These are phyloP conservation scores for Nephrotoma guestfalica DNA, from an alignment of 2,888 invertebrate species.

Conservation along the genomic window DNA sequence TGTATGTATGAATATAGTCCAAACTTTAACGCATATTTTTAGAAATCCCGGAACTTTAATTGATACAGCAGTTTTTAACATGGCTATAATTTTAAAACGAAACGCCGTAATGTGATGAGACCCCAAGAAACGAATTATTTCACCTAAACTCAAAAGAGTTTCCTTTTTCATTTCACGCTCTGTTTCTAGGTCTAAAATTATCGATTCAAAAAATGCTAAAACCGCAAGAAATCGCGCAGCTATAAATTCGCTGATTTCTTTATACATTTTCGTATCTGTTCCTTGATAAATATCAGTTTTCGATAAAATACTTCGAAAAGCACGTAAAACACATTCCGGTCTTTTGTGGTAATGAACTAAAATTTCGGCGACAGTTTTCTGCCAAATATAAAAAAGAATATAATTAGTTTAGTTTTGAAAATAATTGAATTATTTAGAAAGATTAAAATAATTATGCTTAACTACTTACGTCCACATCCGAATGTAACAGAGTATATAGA, in stretches of 20 bases:
- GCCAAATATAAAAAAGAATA: neutral
- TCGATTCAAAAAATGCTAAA: conserved; percentile 60
- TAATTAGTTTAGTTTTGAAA: neutral
- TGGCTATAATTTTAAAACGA: conserved; percentile 73
- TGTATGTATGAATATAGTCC: conserved; percentile 70
- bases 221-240: conserved; percentile 61
- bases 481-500: conserved; percentile 43
- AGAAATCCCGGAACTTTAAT: conserved; percentile 52
- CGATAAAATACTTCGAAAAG: conserved; percentile 23
- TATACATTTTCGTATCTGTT: conserved; percentile 15
- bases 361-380: conserved; percentile 30
- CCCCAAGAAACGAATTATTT: conserved; percentile 71
- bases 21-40: conserved; percentile 54
- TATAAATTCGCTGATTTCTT: conserved; percentile 48
- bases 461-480: conserved; percentile 33
- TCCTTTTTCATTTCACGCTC: conserved; percentile 53
- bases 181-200: conserved; percentile 47
- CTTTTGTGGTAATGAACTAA: conserved; percentile 30
- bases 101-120: conserved; percentile 59
- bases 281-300: conserved; percentile 14
- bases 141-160: conserved; percentile 55
- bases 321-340: conserved; percentile 28
- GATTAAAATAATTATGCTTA: conserved; percentile 29
- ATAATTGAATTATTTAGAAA: conserved; percentile 28
- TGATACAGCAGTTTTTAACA: conserved; percentile 59